These are phyloP conservation scores for Meiosimyza decipiens DNA, from an alignment of 2,888 invertebrate species.

Conservation along the genomic window DNA sequence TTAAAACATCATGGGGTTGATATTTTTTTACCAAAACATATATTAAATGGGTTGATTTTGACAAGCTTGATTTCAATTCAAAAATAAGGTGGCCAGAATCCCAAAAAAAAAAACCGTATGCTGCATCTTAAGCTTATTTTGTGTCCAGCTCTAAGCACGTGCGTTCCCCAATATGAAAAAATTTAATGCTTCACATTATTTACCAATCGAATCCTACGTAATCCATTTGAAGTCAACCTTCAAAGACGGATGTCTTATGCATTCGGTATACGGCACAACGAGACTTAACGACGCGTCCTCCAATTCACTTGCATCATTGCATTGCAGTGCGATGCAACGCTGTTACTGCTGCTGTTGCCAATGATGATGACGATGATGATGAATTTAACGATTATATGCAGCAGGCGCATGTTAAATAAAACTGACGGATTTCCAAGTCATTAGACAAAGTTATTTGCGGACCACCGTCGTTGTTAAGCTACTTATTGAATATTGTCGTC, in stretches of 20 bases:
- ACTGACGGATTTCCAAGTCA: constrained; percentile 66
- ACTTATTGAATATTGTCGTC: constrained; percentile 41
- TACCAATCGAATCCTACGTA: neutral
- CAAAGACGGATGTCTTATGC: constrained; percentile 25
- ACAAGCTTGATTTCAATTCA: too few relatives aligned
- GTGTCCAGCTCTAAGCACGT: too few relatives aligned
- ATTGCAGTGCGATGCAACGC: neutral
- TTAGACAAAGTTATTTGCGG: constrained; percentile 63
- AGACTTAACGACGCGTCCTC: constrained; percentile 18
- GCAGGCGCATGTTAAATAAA: constrained; percentile 51
- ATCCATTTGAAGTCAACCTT: neutral
- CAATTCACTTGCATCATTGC: constrained; percentile 29
- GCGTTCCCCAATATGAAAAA: too few relatives aligned
- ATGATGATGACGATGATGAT: neutral
- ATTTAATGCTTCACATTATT: neutral
- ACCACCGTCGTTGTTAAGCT: constrained; percentile 64
- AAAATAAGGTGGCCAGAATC: too few relatives aligned
- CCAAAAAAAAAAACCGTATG: too few relatives aligned
- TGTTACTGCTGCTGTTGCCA: too few relatives aligned
- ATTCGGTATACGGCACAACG: neutral
- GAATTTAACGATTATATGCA: constrained; percentile 34
- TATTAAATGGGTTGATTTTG: too few relatives aligned
- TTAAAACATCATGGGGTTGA: too few relatives aligned
- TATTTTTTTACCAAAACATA: too few relatives aligned
- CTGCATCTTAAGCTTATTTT: too few relatives aligned